Evolutionary conservation across 2,113 vertebrate species (phyloP).

Genomic region (Laticauda colubrina): DNA sequence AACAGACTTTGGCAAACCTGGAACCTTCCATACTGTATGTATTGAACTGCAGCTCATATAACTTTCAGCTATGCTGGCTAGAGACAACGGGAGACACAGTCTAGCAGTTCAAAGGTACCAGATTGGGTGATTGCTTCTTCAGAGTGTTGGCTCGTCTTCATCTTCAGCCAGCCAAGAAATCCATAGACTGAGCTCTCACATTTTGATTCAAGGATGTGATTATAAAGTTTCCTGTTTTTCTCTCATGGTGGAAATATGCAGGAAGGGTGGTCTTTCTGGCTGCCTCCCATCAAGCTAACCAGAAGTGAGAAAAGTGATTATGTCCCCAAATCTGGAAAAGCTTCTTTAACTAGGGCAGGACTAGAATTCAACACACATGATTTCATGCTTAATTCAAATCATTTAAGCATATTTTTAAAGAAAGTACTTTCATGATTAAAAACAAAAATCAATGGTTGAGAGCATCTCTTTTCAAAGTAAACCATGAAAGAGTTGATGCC

Average conservation of each 20-base stretch:
- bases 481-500: constrained; percentile 40
- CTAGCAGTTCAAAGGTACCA: not conserved
- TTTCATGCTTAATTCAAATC: not conserved
- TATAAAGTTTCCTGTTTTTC: not conserved
- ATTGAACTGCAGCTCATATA: not conserved
- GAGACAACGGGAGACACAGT: not conserved
- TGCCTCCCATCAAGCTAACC: not conserved
- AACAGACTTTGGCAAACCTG: constrained; percentile 1
- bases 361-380: not conserved
- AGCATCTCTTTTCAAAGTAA: not conserved
- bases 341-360: not conserved
- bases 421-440: not conserved
- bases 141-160: not conserved
- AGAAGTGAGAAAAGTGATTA: not conserved
- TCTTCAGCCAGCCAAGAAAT: not conserved
- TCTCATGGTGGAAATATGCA: not conserved
- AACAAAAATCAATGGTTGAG: constrained; percentile 31
- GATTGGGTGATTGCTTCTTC: not conserved
- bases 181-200: not conserved
- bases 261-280: not conserved
- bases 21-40: not conserved
- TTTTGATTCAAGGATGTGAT: not conserved
- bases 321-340: not conserved
- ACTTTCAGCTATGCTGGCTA: not conserved
- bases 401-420: not conserved